Percentiles rank a stretch among this genome's conserved stretches.
These are phyloP conservation scores for Acleris sparsana DNA, from an alignment of 2,888 invertebrate genomes.

Conservation along the genomic window DNA sequence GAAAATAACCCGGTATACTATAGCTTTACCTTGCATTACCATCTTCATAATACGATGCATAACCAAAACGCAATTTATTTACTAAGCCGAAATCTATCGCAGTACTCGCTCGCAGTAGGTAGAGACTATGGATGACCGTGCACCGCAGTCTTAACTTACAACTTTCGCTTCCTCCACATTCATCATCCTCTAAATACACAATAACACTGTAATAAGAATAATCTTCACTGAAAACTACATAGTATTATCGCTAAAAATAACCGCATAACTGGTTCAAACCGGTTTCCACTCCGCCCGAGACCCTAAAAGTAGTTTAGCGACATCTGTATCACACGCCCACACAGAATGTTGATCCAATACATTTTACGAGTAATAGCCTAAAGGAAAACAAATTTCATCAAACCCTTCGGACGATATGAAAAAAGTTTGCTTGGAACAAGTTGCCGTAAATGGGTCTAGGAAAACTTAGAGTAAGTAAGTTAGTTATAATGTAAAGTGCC, in stretches of 20 bases:
- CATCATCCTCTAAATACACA: no score
- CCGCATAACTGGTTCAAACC: neutral
- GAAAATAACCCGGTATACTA: no score
- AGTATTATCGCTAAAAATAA: neutral
- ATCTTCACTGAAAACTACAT: no score
- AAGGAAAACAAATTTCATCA: conserved; percentile 50
- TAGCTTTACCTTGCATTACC: no score
- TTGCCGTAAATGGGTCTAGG: conserved; percentile 10
- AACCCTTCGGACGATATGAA: conserved; percentile 37
- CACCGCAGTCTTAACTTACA: no score
- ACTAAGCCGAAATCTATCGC: no score
- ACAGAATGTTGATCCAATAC: conserved; percentile 41
- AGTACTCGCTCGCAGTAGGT: no score
- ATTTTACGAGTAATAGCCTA: conserved; percentile 52
- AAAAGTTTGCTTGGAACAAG: conserved; percentile 30
- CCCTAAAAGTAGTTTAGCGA: conserved; percentile 16
- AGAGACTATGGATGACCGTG: no score
- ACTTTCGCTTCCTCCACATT: no score
- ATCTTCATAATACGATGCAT: no score
- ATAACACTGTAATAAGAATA: no score
- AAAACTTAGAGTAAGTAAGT: neutral
- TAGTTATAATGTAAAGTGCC: neutral
- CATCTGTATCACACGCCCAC: conserved; percentile 18
- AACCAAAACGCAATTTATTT: no score
- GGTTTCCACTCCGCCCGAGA: neutral